Evolutionary conservation across 2,797 vertebrate genomes (phyloP), one percentile per base, ranked within the genome.

Genomic region (Scyliorhinus canicula): DNA sequence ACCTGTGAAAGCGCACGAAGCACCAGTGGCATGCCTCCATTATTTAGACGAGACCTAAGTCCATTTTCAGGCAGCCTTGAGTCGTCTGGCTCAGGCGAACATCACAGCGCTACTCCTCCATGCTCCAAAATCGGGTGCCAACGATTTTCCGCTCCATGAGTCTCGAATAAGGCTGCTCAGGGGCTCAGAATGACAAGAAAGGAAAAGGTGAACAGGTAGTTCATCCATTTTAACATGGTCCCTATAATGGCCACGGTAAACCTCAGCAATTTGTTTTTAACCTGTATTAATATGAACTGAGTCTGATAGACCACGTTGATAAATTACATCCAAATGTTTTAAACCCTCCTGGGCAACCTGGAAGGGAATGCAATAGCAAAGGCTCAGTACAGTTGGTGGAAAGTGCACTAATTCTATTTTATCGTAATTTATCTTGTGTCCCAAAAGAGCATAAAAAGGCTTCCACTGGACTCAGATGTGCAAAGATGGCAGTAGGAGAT

Each of bases 291-390:
- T 35, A 35, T 74, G 44, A 50, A 11, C 67, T 71, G 91, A 24
- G n/a, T 65, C 91, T 93, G 28, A 50, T 31, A 67, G 93, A 31
- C 44, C 93, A 16, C 26, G 28, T 21, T 94, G 93, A 74, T 94
- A 52, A 94, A 94, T 94, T 94, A 52, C 47, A 52, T n/a, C 47
- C 50, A 71, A 71, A 52, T 94, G 47, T 55, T 94, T 71, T 14
- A 52, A 69, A 52, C 93, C 24, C 47, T 8, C 47, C 12, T 21
- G 28, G 31, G 65, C 44, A 94, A 71, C 8, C 21, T 9, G 14
- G 67, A 71, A 47, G 65, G 67, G 93, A 71, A 94, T 71, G 71
- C 71, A 94, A 26, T 93, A 67, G 44, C 14, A 44, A 93, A 31
- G 65, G 31, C 44, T 55, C 21, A 35, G 93, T 52, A 35, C 28